Conservation (phyloP, 2,113 vertebrate genomes). For the Coreoperca whiteheadi region DNA sequence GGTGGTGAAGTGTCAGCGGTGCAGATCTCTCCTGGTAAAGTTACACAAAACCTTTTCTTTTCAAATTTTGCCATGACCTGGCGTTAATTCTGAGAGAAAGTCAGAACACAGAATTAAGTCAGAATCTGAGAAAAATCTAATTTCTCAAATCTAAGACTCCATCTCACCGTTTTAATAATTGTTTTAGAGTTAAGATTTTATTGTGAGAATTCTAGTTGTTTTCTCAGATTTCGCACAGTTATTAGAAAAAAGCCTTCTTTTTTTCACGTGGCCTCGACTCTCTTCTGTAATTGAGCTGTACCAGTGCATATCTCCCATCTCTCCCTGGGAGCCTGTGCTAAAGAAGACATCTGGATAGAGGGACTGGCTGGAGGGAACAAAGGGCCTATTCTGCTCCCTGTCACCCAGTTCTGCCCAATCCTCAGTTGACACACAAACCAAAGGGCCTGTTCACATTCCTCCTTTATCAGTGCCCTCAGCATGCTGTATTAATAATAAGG, state of each 20-base stretch:
- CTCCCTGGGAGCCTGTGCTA: conserved; percentile 16
- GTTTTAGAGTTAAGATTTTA: background rate
- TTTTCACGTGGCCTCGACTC: background rate
- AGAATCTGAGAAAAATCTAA: background rate
- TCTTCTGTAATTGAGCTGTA: conserved; percentile 14
- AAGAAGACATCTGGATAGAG: conserved; percentile 59
- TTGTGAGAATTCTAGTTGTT: background rate
- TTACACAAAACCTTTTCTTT: too few relatives aligned
- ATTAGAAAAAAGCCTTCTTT: background rate
- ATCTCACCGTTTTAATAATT: background rate
- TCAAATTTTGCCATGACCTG: background rate
- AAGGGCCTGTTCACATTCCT: conserved; percentile 41
- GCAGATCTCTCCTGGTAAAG: background rate
- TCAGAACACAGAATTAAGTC: background rate
- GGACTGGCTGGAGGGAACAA: conserved; percentile 53
- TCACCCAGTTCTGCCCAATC: conserved; percentile 25
- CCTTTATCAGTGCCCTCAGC: conserved; percentile 32
- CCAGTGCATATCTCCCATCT: conserved; percentile 41
- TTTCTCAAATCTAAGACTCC: background rate
- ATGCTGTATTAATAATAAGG: conserved; percentile 21
- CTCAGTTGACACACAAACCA: conserved; percentile 20
- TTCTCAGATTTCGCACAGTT: too few relatives aligned
- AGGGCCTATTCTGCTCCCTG: conserved; percentile 58
- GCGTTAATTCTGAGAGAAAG: background rate
- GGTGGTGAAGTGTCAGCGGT: too few relatives aligned